Base-by-base conservation (phyloP, 2,888 invertebrate species). In the Melanchra persicariae region DNA sequence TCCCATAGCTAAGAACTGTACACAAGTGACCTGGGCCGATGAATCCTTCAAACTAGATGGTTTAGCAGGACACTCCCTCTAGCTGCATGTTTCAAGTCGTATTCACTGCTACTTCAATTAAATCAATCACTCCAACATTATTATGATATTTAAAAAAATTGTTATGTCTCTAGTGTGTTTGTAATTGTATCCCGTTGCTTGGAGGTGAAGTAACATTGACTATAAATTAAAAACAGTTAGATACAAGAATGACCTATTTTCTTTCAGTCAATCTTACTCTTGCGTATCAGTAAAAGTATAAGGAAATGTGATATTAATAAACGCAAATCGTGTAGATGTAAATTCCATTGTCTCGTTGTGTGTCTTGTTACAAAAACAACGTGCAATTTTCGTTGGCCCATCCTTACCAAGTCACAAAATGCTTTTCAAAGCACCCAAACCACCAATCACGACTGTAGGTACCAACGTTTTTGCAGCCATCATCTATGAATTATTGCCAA, bases 381-480 rank as follows among this genome's bases (percentile, higher is more conserved):
- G 5, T 34, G 2, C 3, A 24, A 43, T 63, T 57, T 47, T 12
- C 10, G 8, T n/a, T 43, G 15, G 37, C 22, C 40, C 34, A 12
- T 47, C 59, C n/a, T 15, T 7, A 61, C 12, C 8, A 67, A 54
- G 26, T 40, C 4, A 17, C 15, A 58, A 34, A 51, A 63, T 17
- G 7, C 1, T 49, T 71, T 49, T 45, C 10, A 61, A 55, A 59
- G 26, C 65, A 69, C 45, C 15, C 2, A n/a, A 26, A 26, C 49
- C 7, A 40, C 17, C 9, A 47, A 54, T 49, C 19, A 64, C 55
- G 75, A 62, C 80, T 40, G 65, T n/a, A n/a, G n/a, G n/a, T 76
- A 47, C 3, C n/a, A 24, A 66, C 66, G 17, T 75, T 71, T 79
- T 71, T 65, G 47, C 55, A 43, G 65, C 47, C 10, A 70, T 74